These are phyloP conservation scores for Zeugodacus cucurbitae DNA, from an alignment of 1,140 invertebrate genomes.

Conservation along the genomic window DNA sequence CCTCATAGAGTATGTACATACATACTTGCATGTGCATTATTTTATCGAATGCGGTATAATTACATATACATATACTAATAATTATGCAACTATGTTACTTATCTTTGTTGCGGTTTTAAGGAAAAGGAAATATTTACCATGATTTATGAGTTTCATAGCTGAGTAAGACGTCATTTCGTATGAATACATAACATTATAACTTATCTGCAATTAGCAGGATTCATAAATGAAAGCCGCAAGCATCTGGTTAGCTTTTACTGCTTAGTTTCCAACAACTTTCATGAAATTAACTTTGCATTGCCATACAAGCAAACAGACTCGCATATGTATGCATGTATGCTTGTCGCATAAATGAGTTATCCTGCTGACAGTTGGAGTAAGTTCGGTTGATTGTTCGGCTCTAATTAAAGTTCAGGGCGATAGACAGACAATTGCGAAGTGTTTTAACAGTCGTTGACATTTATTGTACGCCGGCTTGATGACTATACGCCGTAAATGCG, in stretches of 20 bases:
- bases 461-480: neutral
- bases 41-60: neutral
- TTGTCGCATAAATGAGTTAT: neutral
- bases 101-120: slow-evolving; percentile 19
- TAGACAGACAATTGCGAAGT: neutral
- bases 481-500: neutral
- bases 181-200: neutral
- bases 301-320: neutral
- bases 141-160: neutral
- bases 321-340: neutral
- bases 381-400: neutral
- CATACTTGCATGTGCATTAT: neutral
- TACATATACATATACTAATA: neutral
- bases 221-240: neutral
- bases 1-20: too few relatives aligned
- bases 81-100: neutral
- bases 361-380: neutral
- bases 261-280: neutral
- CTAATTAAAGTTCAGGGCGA: slow-evolving; percentile 4
- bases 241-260: neutral
- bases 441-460: neutral
- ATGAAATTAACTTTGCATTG: neutral
- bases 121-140: slow-evolving; percentile 22
- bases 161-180: neutral
- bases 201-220: neutral